A percentile compares a stretch with the other conserved stretches of the same genome.
Evolutionary conservation across 2,888 invertebrate species (phyloP).

Genomic region (Drosophila melanosoma): DNA sequence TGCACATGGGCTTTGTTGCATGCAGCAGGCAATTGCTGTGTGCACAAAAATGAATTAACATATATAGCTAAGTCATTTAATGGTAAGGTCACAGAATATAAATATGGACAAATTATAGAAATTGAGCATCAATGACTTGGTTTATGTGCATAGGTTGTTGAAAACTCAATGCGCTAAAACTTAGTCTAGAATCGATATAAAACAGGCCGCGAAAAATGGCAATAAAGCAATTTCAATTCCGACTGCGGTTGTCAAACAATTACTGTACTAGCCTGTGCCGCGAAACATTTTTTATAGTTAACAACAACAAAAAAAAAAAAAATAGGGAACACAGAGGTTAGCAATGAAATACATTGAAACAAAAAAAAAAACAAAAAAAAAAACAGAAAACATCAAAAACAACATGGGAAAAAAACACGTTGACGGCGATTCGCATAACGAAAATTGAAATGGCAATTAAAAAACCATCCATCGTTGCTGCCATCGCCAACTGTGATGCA

Average conservation of each 20-base stretch:
- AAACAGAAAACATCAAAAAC: background rate
- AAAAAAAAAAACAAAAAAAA: background rate
- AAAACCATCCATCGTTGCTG: constrained; percentile 77
- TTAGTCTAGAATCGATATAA: constrained; percentile 45
- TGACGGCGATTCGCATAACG: constrained; percentile 66
- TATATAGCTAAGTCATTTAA: constrained; percentile 11
- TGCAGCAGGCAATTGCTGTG: constrained; percentile 9
- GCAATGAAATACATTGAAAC: constrained; percentile 1
- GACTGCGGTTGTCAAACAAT: constrained; percentile 76
- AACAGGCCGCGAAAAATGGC: constrained; percentile 46
- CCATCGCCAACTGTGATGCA: constrained; percentile 57
- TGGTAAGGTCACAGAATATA: constrained; percentile 5
- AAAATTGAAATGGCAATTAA: constrained; percentile 80
- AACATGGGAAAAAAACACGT: constrained; percentile 16
- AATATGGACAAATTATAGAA: constrained; percentile 54
- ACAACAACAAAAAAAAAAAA: background rate
- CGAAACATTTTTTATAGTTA: constrained; percentile 61
- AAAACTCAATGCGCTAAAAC: constrained; percentile 1
- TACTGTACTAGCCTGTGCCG: constrained; percentile 48
- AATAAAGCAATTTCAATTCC: constrained; percentile 72
- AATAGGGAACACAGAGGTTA: constrained; percentile 28
- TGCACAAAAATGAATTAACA: background rate
- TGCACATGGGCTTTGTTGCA: constrained; percentile 16
- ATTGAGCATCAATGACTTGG: constrained; percentile 34
- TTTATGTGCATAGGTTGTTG: constrained; percentile 17